Conservation (phyloP, 2,888 invertebrate genomes). For the Drosophila anomalata region DNA sequence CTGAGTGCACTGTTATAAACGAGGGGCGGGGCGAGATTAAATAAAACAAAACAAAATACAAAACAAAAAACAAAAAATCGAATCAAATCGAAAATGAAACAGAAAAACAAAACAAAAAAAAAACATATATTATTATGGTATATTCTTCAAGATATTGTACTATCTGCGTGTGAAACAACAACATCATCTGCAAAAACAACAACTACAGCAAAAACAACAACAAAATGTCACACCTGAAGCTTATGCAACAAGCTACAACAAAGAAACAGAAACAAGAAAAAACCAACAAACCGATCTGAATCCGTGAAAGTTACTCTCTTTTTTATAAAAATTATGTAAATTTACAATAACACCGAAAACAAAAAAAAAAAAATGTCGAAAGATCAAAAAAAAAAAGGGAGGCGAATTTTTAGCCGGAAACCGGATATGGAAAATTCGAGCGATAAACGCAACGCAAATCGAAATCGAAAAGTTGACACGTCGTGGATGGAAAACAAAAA, state of each 20-base stretch:
- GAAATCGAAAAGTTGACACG: slow-evolving; percentile 42
- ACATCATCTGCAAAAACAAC: slow-evolving; percentile 45
- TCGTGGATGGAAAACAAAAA: slow-evolving; percentile 27
- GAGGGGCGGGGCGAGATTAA: slow-evolving; percentile 85
- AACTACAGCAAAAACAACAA: slow-evolving; percentile 44
- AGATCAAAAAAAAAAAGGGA: slow-evolving; percentile 52
- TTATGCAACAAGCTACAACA: slow-evolving; percentile 56
- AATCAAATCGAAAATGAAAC: slow-evolving; percentile 53
- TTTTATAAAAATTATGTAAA: slow-evolving; percentile 69
- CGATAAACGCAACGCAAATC: slow-evolving; percentile 30
- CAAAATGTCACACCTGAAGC: slow-evolving; percentile 61
- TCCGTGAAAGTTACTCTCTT: slow-evolving; percentile 30
- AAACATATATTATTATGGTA: slow-evolving; percentile 45
- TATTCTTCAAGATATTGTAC: slow-evolving; percentile 41
- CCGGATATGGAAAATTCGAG: slow-evolving; percentile 19
- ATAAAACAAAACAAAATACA: slow-evolving; percentile 64
- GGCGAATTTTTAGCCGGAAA: slow-evolving; percentile 31
- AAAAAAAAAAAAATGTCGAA: slow-evolving; percentile 12
- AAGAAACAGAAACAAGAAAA: slow-evolving; percentile 42
- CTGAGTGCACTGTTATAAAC: slow-evolving; percentile 84
- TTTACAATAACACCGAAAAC: slow-evolving; percentile 52
- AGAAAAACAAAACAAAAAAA: slow-evolving; percentile 13
- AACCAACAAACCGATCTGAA: slow-evolving; percentile 9
- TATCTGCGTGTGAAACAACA: slow-evolving; percentile 44
- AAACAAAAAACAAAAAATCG: slow-evolving; percentile 46